A percentile compares a stretch with the other conserved stretches of the same genome.
These are phyloP conservation scores for Zosterops hypoxanthus DNA, from an alignment of 2,113 vertebrate genomes.

Conservation along the genomic window DNA sequence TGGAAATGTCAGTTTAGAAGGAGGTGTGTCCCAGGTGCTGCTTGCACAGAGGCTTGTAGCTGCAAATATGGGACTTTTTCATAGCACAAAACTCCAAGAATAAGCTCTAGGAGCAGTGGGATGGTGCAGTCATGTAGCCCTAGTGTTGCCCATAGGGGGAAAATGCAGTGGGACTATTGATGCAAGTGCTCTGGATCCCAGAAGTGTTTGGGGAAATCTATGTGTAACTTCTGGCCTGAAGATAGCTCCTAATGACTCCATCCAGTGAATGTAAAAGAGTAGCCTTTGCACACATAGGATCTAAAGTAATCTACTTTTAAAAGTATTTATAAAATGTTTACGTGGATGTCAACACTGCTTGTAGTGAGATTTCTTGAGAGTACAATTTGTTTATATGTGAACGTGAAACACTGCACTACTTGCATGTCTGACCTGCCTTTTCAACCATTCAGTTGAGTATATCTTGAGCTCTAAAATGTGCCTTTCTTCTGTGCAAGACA, in stretches of 20 bases:
- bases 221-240: background rate
- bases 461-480: conserved; percentile 52
- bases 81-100: background rate
- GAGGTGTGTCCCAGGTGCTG: background rate
- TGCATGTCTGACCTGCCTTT: conserved; percentile 57
- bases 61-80: background rate
- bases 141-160: background rate
- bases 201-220: background rate
- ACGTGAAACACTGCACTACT: conserved; percentile 55
- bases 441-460: background rate
- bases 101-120: background rate
- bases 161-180: background rate
- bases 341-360: conserved; percentile 11
- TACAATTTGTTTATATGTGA: background rate
- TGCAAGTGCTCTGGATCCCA: background rate
- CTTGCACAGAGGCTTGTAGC: background rate
- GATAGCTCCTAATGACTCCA: background rate
- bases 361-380: conserved; percentile 45
- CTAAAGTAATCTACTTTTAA: background rate
- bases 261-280: conserved; percentile 41
- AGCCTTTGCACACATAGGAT: background rate
- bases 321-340: conserved; percentile 48
- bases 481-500: conserved; percentile 55
- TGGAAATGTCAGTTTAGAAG: background rate
- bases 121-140: background rate